Evolutionary conservation across 2,797 vertebrate species (phyloP), one percentile per base, ranked within the genome.

Genomic region (Urocyon cinereoargenteus): DNA sequence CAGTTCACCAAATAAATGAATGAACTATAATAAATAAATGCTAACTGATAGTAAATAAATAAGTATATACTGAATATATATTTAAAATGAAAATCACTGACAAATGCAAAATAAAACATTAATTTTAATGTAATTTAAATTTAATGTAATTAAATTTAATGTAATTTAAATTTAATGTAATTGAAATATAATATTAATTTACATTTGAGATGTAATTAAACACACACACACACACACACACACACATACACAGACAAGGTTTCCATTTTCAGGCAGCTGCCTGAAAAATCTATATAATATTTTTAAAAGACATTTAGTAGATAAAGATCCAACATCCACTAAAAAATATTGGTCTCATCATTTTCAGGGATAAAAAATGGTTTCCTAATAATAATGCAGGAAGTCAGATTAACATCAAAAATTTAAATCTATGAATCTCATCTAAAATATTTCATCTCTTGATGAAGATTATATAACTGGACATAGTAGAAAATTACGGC

Each of bases 21-120:
- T 59, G 5, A 45, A 24, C 28, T 28, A 86, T 73, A 82, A 11
- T 62, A 90, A 88, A 79, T 88, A 82, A 91, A 91, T 83, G 14
- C 72, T 89, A 90, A 78, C 55, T n/a, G 49, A 79, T 73, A 77
- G n/a, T 55, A 96, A 87, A 85, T 86, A 19, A 91, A 68, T 34
- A 89, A 34, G 16, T 45, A 85, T 31, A 91, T 19, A 6, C 34
- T 72, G 3, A 82, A n/a, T 68, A 45, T 34, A 66, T 10, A 70
- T 75, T 75, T 90, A 78, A 89, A 82, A 96, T 83, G 6, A 89
- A 96, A 96, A 70, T 57, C 53, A 70, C 62, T 86, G 83, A 84
- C 22, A 86, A 94, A 82, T 22, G 14, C 51, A 66, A 83, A 45
- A 91, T 53, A 75, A 93, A 91, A 82, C 31, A 81, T 82, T 82